Evolutionary conservation across 2,888 invertebrate genomes (phyloP).

Genomic region (Rhamnusium bicolor): DNA sequence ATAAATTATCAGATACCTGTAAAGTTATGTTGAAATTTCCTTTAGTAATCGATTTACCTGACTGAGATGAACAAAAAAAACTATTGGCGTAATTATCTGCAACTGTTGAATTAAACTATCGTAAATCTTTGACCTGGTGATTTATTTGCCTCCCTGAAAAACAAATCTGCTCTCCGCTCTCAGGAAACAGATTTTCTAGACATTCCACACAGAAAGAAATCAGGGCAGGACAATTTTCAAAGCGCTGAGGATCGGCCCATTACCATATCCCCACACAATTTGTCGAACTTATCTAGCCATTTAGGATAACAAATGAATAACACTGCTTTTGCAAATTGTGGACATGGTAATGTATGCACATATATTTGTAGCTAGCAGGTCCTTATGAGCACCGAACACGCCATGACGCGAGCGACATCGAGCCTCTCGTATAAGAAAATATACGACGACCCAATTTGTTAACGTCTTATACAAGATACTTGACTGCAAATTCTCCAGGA

Average conservation of each 20-base stretch:
- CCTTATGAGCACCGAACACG: constrained; percentile 15
- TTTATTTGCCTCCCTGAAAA: background rate
- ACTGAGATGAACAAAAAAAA: background rate
- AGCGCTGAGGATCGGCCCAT: constrained; percentile 3
- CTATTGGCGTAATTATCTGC: background rate
- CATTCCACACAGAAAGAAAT: background rate
- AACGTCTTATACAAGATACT: constrained; percentile 8
- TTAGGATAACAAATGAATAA: constrained; percentile 14
- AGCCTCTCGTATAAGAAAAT: constrained; percentile 7
- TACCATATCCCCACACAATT: constrained; percentile 12
- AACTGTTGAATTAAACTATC: background rate
- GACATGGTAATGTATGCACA: constrained; percentile 17
- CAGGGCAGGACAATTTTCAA: constrained; percentile 1
- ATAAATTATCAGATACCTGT: no score
- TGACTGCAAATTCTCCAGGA: constrained; percentile 4
- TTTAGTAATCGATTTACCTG: background rate
- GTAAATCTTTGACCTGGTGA: background rate
- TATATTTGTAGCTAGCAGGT: constrained; percentile 22
- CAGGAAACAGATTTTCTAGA: background rate
- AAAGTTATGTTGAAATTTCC: background rate
- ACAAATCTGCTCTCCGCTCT: background rate
- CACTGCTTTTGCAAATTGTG: constrained; percentile 14
- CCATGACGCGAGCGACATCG: constrained; percentile 5
- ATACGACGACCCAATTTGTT: constrained; percentile 10
- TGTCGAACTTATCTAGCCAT: constrained; percentile 20